Evolutionary conservation across 2,797 vertebrate species (phyloP), one percentile per base, ranked within the genome.

Genomic region (Sciurus vulgaris): DNA sequence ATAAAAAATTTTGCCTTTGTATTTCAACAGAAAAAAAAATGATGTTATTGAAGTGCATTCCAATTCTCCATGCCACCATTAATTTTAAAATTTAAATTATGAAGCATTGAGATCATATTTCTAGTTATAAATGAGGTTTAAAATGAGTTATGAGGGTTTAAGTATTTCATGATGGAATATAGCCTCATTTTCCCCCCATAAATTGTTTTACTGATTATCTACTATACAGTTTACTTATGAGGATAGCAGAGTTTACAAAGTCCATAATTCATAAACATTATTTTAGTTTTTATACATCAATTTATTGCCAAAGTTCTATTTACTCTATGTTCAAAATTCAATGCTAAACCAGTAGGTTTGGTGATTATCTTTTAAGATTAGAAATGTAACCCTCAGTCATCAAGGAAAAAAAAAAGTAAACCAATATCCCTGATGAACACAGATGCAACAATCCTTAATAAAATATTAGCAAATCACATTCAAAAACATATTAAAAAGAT

Each of bases 11-110:
- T 44, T 90, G 35, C 11, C 33, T 93, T 91, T 95, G 30, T 94
- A 41, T 94, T 92, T 93, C 90, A 82, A 82, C 44, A 85, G 28
- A 82, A 67, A 61, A 59, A n/a, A 61, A 96, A 87, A 87, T 67
- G 18, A 89, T 91, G 17, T 26, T 74, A 22, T 92, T 61, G 11
- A 56, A 93, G 17, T 92, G 7, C 1, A 77, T 67, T 9, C 2
- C 3, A 26, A 6, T 1, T 7, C 35, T 24, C 44, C 30, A 33
- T 33, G n/a, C 12, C 18, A 28, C 26, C n/a, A 1, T 79, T 70
- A 84, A 41, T 74, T 44, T 74, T 41, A 86, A 94, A 49, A 44
- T 12, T 20, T 49, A 67, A 91, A 93, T 91, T 96, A 22, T 86
- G 49, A 91, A 49, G n/a, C 22, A 77, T 38, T 84, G 24, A 86